Evolutionary conservation across 2,888 invertebrate species (phyloP), one percentile per base, ranked within the genome.

Genomic region (Chorisops tibialis): DNA sequence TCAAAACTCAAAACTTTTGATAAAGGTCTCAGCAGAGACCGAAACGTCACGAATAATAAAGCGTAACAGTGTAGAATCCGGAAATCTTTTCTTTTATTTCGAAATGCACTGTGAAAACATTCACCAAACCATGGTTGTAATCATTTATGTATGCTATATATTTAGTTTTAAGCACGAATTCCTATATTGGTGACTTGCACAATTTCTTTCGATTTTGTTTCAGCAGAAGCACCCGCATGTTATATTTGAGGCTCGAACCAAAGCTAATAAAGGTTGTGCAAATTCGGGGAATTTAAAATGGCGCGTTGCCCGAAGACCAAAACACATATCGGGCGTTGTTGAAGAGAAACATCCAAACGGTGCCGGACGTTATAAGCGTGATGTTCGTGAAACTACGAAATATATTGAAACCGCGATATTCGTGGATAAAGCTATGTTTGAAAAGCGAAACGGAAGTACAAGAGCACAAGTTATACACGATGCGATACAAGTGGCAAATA

Each of bases 211-310:
- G 71, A 56, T 24, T 56, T 85, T 84, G 85, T 84, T 87, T 82
- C 87, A 91, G 90, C 90, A 93, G 89, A 93, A 93, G 81, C 95
- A 96, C 87, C 96, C 96, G 74, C 96, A 96, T 85, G 91, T 96
- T 79, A 93, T 96, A 79, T 96, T 95, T 83, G 93, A 95, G 80
- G 93, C 95, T 74, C 87, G 92, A 70, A 90, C 91, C 63, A 93
- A 93, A 78, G 87, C 88, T 69, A 91, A 89, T 81, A 93, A 93
- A 80, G 93, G 91, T 59, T 96, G 96, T 79, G 96, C 93, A 73
- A 93, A 91, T 81, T 82, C 85, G 60, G 86, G 85, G 62, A 85
- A 82, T 73, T 82, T 89, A 75, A 91, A 92, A 75, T 88, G 88
- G 85, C 81, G 88, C 54, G 84, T 85, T 75, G 84, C 84, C 73